These are phyloP conservation scores for Gryllus longicercus DNA, from an alignment of 2,888 invertebrate genomes.

Conservation along the genomic window DNA sequence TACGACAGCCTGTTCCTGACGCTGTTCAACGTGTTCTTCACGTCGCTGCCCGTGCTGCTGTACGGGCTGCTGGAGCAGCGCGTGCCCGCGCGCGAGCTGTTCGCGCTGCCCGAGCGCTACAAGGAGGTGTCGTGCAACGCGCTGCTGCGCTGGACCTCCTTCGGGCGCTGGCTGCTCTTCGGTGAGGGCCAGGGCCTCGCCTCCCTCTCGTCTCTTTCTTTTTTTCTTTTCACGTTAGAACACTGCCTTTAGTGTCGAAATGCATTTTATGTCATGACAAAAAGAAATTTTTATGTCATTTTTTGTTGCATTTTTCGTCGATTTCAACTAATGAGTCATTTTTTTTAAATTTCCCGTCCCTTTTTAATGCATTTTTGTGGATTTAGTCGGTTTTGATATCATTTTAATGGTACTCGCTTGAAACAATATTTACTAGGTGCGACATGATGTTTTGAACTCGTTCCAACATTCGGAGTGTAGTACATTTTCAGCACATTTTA, in stretches of 20 bases:
- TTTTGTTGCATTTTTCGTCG: too few species aligned
- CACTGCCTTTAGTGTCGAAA: too few species aligned
- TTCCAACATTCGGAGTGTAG: too few species aligned
- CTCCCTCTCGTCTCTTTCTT: background rate
- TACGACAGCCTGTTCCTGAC: conserved; percentile 74
- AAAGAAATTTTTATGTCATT: too few species aligned
- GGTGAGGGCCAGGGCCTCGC: conserved; percentile 44
- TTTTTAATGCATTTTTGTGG: conserved; percentile 56
- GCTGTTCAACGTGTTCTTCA: conserved; percentile 71
- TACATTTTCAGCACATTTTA: too few species aligned
- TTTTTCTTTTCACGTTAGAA: conserved; percentile 44
- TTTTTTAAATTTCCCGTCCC: too few species aligned
- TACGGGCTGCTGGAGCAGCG: conserved; percentile 74
- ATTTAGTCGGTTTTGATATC: too few species aligned
- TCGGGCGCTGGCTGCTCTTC: conserved; percentile 58
- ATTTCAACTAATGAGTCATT: too few species aligned
- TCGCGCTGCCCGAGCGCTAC: conserved; percentile 67
- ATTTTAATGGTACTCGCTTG: too few species aligned
- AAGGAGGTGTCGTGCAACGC: conserved; percentile 60
- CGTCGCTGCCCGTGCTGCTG: conserved; percentile 68
- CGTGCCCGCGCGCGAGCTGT: conserved; percentile 53
- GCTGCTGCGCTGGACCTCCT: conserved; percentile 60
- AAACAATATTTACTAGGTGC: too few species aligned
- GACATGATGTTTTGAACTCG: too few species aligned
- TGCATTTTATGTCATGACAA: too few species aligned